These are phyloP conservation scores for Autographa gamma DNA, from an alignment of 2,888 invertebrate genomes.

Conservation along the genomic window DNA sequence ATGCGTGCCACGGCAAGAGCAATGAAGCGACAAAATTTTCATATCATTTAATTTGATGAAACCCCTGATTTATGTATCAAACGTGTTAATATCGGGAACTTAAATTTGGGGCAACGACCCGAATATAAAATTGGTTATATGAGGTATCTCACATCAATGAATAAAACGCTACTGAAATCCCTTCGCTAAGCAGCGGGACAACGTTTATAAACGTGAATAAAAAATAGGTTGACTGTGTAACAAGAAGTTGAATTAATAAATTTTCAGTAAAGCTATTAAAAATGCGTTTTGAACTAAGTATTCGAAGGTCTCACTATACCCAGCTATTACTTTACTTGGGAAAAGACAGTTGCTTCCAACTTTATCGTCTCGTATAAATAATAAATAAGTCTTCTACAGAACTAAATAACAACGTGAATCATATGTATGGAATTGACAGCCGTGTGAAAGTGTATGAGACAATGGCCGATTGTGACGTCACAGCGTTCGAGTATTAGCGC, in stretches of 20 bases:
- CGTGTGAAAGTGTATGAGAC: slow-evolving; percentile 51
- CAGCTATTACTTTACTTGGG: not conserved
- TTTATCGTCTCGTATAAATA: slow-evolving; percentile 2
- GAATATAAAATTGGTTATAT: not conserved
- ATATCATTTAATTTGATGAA: too few relatives aligned
- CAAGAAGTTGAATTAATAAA: too few relatives aligned
- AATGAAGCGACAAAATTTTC: slow-evolving; percentile 6
- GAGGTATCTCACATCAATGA: too few relatives aligned
- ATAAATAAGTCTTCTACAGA: slow-evolving; percentile 19
- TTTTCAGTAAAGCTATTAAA: not conserved
- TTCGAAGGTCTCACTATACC: not conserved
- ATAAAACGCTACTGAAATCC: too few relatives aligned
- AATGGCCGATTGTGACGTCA: slow-evolving; percentile 48
- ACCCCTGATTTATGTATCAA: not conserved
- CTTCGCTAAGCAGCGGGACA: too few relatives aligned
- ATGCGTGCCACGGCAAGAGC: not conserved
- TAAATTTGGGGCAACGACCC: not conserved
- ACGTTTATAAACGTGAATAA: too few relatives aligned
- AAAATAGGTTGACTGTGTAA: too few relatives aligned
- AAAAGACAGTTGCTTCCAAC: not conserved
- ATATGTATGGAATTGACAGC: slow-evolving; percentile 26
- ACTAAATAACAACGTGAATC: slow-evolving; percentile 20
- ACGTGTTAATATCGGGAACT: not conserved
- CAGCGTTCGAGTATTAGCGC: slow-evolving; percentile 11
- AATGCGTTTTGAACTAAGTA: not conserved